Evolutionary conservation across 2,888 invertebrate genomes (phyloP), one percentile per base, ranked within the genome.

Genomic region (Stegana nigrithorax): DNA sequence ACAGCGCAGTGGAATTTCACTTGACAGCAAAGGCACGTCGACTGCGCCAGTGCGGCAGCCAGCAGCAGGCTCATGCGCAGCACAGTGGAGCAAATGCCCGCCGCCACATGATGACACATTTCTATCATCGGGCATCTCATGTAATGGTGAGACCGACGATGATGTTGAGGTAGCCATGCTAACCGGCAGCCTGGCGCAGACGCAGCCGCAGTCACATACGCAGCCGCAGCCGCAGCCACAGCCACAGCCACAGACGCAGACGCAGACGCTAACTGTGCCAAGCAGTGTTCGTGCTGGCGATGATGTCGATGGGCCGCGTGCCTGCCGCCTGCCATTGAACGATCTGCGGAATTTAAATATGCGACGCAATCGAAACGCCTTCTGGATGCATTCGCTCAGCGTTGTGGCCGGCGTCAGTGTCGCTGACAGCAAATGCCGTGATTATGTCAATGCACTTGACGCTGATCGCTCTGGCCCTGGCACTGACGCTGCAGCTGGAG

Each of bases 51-150:
- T 55, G 64, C 62, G 61, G 5, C 32, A 17, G 7, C 66, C 71
- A 47, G 61, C 74, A 51, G 85, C 85, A 67, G 84, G 85, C 63
- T 73, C 72, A 69, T 76, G 80, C 71, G 70, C 80, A 55, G 84
- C 85, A 58, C 84, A 84, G 64, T 84, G 84, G 60, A 85, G 84
- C 64, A 83, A 83, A 47, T 84, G 84, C n/a, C n/a, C n/a, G 5
- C 32, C 12, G 7, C 66, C 71, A 47, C 62, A 75, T 50, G 85
- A 84, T 67, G 84, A 84, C 63, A 73, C 72, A 69, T 76, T 81
- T 71, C 71, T 81, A 55, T 84, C 85, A 58, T 84, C 85, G 64
- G 85, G 84, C 61, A 85, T 84, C 64, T 84, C 84, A 47, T 84
- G 84, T 68, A 83, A 81, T 61, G 82, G 81, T 21, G 85, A 84